Conservation (phyloP, 2,888 invertebrate species). For the Limnephilus lunatus region DNA sequence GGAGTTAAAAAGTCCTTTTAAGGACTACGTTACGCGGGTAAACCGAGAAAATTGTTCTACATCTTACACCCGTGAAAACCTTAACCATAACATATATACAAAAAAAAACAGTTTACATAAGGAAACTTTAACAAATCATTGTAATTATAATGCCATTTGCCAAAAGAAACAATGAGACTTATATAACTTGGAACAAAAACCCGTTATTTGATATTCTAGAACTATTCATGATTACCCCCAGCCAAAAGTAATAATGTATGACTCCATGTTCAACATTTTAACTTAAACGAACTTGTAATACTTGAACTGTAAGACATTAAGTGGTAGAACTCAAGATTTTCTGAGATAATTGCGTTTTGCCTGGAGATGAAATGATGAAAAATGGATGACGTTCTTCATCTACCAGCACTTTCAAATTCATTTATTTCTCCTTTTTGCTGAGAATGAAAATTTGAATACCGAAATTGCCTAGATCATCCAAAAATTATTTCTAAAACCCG, state of each 20-base stretch:
- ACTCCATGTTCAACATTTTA: not conserved
- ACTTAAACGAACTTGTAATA: not conserved
- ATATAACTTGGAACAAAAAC: not conserved
- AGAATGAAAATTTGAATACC: not conserved
- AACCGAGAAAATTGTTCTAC: too few species aligned
- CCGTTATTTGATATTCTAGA: not conserved
- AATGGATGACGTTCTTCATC: not conserved
- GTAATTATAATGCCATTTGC: not conserved
- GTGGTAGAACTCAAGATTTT: not conserved
- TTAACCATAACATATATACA: too few species aligned
- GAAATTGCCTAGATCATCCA: not conserved
- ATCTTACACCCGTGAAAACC: too few species aligned
- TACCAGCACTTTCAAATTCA: not conserved
- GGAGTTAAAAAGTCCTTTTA: too few species aligned
- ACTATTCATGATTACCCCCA: not conserved
- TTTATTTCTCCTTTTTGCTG: not conserved
- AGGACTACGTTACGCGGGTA: too few species aligned
- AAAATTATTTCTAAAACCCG: not conserved
- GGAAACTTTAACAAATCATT: too few species aligned
- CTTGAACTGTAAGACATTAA: not conserved
- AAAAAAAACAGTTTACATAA: too few species aligned
- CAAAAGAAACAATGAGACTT: not conserved
- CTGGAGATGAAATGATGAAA: not conserved
- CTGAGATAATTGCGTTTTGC: not conserved
- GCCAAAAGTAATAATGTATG: not conserved